Conservation (phyloP, 2,888 invertebrate species). For the Campoplex nolae region DNA sequence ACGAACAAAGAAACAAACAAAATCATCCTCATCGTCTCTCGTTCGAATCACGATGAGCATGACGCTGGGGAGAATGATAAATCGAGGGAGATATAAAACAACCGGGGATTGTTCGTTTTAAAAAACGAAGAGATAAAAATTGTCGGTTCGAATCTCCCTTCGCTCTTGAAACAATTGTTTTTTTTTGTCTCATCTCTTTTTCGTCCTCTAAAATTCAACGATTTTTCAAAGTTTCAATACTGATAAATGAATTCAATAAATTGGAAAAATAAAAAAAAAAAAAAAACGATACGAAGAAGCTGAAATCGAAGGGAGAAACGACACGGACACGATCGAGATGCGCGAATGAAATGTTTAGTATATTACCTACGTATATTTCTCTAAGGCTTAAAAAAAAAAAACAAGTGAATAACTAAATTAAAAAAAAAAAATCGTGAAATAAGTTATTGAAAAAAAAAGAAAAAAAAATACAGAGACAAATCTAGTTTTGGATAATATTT, state of each 20-base stretch:
- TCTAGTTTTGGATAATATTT: conserved; percentile 81
- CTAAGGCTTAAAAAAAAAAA: conserved; percentile 67
- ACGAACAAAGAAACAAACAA: neutral
- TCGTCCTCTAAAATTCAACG: neutral
- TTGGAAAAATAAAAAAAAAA: conserved; percentile 34
- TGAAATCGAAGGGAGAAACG: conserved; percentile 62
- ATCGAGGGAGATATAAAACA: conserved; percentile 50
- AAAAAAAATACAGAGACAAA: conserved; percentile 69
- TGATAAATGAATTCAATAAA: conserved; percentile 46
- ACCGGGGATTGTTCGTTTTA: conserved; percentile 51
- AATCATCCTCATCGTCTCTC: conserved; percentile 43
- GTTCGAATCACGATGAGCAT: conserved; percentile 42
- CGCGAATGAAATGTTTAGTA: conserved; percentile 71
- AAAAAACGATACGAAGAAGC: neutral
- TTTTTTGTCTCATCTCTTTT: conserved; percentile 19
- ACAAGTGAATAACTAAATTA: conserved; percentile 66
- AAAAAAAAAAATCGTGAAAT: conserved; percentile 62
- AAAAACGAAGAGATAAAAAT: conserved; percentile 26
- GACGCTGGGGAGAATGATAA: conserved; percentile 46
- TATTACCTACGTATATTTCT: conserved; percentile 72
- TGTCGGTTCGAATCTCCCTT: conserved; percentile 50
- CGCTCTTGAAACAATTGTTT: conserved; percentile 20
- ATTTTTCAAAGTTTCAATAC: conserved; percentile 19
- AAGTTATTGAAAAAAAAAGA: conserved; percentile 64
- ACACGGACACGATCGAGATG: conserved; percentile 61